Evolutionary conservation across 2,113 vertebrate genomes (phyloP), one percentile per base, ranked within the genome.

Genomic region (Lophius piscatorius): DNA sequence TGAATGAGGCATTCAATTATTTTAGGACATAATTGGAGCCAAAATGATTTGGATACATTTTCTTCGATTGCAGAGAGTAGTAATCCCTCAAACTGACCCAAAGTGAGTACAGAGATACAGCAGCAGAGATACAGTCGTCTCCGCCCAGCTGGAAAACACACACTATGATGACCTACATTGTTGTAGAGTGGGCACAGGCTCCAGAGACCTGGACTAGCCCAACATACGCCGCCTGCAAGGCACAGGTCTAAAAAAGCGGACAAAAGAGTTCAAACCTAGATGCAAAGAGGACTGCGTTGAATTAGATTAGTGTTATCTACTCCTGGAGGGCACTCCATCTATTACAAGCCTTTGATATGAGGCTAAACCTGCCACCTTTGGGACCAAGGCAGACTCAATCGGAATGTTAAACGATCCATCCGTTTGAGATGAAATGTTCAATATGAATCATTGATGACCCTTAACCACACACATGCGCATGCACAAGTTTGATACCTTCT

Each of bases 371-470:
- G 78, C 66, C 70, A 87, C 78, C 81, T 85, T 76, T 55, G 34
- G 76, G 86, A 66, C 70, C 75, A 78, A 63, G 76, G 52, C 76
- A 76, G 29, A 90, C 88, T 85, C 78, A 46, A 83, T 87, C 78
- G 84, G 81, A 88, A 88, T 89, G 85, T 70, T 91, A 89, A 91
- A 89, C 67, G 74, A 49, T 82, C 62, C 76, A 68, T 86, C 82
- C 87, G 81, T 88, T 89, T 72, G 84, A 90, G 83, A 84, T 84
- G 82, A 83, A 87, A 84, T 86, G 63, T 75, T 86, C 66, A 35
- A 67, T 79, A 87, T 91, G 80, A 88, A 91, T 89, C 88, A 91
- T 88, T 90, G 76, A 90, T 91, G 78, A 69, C 50, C 12, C 48
- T 31, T 40, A 44, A 9, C 22, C 38, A 39, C 14, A 9, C 13